phyloP scores from a whole-genome alignment of 2,113 vertebrate genomes.

The Ochotona curzoniae region DNA sequence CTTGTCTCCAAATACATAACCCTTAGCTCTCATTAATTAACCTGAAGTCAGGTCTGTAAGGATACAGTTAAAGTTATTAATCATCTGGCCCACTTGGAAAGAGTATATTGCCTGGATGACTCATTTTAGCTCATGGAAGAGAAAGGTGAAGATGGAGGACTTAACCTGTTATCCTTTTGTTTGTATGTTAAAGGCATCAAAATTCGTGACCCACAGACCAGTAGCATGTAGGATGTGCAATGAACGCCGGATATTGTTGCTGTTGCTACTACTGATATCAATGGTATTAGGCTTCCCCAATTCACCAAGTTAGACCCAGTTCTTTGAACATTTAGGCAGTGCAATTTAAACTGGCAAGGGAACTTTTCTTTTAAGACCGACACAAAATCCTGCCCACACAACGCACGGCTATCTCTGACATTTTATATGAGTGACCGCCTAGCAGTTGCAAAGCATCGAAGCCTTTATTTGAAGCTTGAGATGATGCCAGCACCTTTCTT shows the following conservation, averaged over 20 bases:
- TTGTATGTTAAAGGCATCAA: neutral
- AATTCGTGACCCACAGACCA: neutral
- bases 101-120: neutral
- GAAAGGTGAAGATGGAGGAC: neutral
- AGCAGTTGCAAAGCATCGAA: slow-evolving; percentile 45
- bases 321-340: neutral
- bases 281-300: neutral
- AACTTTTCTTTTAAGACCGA: neutral
- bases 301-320: neutral
- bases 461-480: slow-evolving; percentile 45
- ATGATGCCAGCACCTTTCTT: slow-evolving; percentile 53
- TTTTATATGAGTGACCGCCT: slow-evolving; percentile 33
- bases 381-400: neutral
- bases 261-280: neutral
- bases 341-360: neutral
- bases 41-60: neutral
- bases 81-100: neutral
- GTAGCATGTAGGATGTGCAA: neutral
- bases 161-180: neutral
- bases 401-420: neutral
- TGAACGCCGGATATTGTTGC: neutral
- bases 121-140: neutral
- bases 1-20: neutral
- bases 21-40: neutral
- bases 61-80: neutral